These are phyloP conservation scores for Abramis brama DNA, from an alignment of 2,113 vertebrate species.

Conservation along the genomic window DNA sequence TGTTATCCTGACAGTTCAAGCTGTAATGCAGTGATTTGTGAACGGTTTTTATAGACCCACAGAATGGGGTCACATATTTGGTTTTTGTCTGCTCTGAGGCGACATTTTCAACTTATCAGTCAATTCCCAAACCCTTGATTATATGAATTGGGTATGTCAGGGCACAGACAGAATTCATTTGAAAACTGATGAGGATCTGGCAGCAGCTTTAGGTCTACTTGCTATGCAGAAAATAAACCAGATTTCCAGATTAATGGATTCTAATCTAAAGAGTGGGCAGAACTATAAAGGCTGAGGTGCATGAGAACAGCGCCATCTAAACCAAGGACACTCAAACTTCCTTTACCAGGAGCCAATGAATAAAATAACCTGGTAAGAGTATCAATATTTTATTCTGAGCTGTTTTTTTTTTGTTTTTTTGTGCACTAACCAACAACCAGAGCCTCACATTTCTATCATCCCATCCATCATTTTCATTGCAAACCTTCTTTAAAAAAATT, in stretches of 20 bases:
- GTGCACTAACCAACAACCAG: background rate
- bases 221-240: background rate
- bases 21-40: conserved; percentile 32
- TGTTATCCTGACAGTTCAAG: conserved; percentile 25
- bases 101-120: conserved; percentile 25
- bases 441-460: background rate
- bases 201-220: conserved; percentile 9
- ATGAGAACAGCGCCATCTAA: background rate
- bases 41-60: conserved; percentile 6
- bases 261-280: background rate
- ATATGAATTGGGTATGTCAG: conserved; percentile 9
- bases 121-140: conserved; percentile 22
- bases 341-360: background rate
- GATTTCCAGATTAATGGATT: conserved; percentile 22
- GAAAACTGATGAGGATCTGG: conserved; percentile 9
- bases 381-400: background rate
- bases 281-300: background rate
- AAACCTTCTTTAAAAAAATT: background rate
- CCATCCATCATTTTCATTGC: background rate
- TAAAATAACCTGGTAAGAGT: background rate
- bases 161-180: background rate
- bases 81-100: conserved; percentile 8
- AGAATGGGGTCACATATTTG: conserved; percentile 29
- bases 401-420: background rate
- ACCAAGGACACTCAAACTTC: background rate